Base-by-base conservation (phyloP, 1,140 invertebrate species). In the Drosophila kanapiae region DNA sequence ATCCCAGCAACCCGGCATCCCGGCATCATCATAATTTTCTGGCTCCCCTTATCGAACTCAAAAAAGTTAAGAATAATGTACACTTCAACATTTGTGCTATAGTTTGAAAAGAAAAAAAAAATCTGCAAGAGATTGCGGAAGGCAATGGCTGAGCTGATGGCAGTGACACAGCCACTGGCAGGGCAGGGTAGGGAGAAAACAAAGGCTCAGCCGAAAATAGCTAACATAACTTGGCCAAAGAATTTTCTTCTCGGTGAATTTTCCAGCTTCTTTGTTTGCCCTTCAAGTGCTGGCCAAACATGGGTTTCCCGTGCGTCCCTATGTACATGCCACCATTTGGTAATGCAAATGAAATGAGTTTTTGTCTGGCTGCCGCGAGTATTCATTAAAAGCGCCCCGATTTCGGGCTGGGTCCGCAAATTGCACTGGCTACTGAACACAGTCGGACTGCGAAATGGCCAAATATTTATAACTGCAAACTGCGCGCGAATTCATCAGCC, bases 1-100 rank as follows among this genome's bases (percentile, higher is more conserved):
- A 62, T 53, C 33, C 33, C 80, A 29, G 48, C 67, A 49, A 33
- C 79, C 67, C 81, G 61, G 76, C 29, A 6, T 40, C 37, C 40
- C 9, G 60, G 42, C 61, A 65, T 79, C 77, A 79, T 76, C 84
- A 87, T 88, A 87, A 88, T 84, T 88, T 64, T 75, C 60, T 88
- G 60, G 59, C 48, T 61, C 33, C 63, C 82, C 84, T 87, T 87
- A 84, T 87, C 85, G 84, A 84, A 88, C 59, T 70, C 84, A 79
- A 78, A 64, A 80, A 87, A 87, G 85, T 88, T 83, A 83, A 75
- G 84, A 88, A 88, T 87, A 84, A 88, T 87, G 77, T 80, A 75
- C 77, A 88, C 84, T 88, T 81, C 54, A 78, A 80, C 77, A 64
- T 90, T 88, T 56, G 65, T 9, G 57, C 59, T 84, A 88, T 80